A percentile compares a stretch with the other conserved stretches of the same genome.
These are phyloP conservation scores for Drosophila hamatofila DNA, from an alignment of 2,888 invertebrate genomes.

Conservation along the genomic window DNA sequence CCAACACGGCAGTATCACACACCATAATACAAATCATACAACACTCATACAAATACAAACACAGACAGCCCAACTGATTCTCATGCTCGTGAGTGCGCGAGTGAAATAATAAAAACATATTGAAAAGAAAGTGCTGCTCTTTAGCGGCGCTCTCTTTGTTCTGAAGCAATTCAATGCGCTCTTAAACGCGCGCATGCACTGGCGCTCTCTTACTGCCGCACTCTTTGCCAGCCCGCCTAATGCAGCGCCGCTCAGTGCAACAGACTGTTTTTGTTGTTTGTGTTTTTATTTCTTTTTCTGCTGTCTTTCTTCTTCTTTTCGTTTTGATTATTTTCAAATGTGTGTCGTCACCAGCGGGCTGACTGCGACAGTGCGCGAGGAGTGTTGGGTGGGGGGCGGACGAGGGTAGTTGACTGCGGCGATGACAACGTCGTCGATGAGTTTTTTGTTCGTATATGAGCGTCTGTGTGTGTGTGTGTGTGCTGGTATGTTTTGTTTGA, in stretches of 20 bases:
- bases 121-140: conserved; percentile 68
- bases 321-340: conserved; percentile 60
- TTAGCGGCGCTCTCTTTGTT: conserved; percentile 46
- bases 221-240: conserved; percentile 23
- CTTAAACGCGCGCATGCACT: conserved; percentile 27
- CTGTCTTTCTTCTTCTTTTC: conserved; percentile 1
- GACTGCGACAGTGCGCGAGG: conserved; percentile 5
- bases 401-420: conserved; percentile 2
- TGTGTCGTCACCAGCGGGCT: conserved; percentile 72
- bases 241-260: conserved; percentile 53
- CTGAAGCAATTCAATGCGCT: conserved; percentile 4
- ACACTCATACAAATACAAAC: conserved; percentile 41
- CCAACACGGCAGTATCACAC: conserved; percentile 78
- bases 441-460: not conserved
- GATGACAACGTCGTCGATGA: conserved; percentile 20
- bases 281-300: conserved; percentile 3
- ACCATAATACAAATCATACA: conserved; percentile 65
- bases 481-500: conserved; percentile 14
- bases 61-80: conserved; percentile 44
- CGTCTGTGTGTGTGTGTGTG: not conserved
- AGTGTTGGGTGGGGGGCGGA: not conserved
- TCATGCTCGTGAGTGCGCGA: conserved; percentile 47
- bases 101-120: conserved; percentile 70
- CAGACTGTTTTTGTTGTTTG: conserved; percentile 34
- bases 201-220: conserved; percentile 15